A percentile compares a stretch with the other conserved stretches of the same genome.
Evolutionary conservation across 2,797 vertebrate species (phyloP).

Genomic region (Miichthys miiuy): DNA sequence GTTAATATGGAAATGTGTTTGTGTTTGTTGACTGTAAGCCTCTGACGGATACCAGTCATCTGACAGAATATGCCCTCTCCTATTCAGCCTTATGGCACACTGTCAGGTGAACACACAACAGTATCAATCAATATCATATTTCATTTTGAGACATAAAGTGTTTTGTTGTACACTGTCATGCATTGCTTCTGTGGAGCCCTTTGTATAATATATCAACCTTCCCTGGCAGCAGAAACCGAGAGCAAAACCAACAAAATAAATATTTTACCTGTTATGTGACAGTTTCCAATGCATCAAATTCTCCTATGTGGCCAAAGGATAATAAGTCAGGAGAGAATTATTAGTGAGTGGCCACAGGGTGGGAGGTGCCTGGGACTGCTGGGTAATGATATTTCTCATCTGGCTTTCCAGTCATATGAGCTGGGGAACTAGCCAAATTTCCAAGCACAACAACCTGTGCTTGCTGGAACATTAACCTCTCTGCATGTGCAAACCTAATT

Average conservation of each 20-base stretch:
- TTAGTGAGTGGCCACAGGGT: conserved; percentile 44
- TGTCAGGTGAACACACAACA: conserved; percentile 51
- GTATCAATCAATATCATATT: conserved; percentile 73
- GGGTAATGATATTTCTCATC: conserved; percentile 50
- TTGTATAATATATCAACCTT: conserved; percentile 65
- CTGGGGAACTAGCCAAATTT: conserved; percentile 37
- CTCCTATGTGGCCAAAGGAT: conserved; percentile 44
- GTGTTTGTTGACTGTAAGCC: conserved; percentile 16
- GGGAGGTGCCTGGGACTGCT: conserved; percentile 28
- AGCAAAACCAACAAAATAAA: conserved; percentile 66
- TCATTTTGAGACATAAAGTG: conserved; percentile 65
- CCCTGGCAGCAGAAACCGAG: conserved; percentile 59
- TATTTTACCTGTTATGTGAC: conserved; percentile 63
- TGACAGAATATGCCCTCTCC: conserved; percentile 47
- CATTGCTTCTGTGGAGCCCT: conserved; percentile 48
- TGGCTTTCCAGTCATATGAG: conserved; percentile 43
- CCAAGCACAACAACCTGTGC: conserved; percentile 23
- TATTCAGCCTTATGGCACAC: conserved; percentile 43
- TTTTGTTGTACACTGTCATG: conserved; percentile 65
- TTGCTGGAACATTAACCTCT: conserved; percentile 50
- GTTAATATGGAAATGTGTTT: neutral
- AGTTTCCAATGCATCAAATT: conserved; percentile 61
- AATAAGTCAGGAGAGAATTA: conserved; percentile 65
- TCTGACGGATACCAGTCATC: conserved; percentile 16
- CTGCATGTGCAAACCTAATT: conserved; percentile 37